Evolutionary conservation across 2,113 vertebrate species (phyloP).

Genomic region (Python bivittatus): DNA sequence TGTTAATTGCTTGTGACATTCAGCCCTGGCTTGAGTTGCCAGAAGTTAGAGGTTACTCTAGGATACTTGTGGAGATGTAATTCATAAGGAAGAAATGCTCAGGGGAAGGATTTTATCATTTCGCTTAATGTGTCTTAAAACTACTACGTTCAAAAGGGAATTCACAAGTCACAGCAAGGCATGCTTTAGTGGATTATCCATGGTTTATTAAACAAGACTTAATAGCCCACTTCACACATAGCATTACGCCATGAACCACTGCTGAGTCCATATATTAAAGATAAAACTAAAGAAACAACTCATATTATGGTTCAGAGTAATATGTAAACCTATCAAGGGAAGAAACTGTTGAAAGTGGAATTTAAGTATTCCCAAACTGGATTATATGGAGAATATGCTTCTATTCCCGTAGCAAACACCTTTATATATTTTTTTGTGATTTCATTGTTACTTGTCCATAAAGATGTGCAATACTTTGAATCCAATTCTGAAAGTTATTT

Average conservation of each 20-base stretch:
- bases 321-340: neutral
- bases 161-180: neutral
- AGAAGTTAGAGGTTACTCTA: neutral
- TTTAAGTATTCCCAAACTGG: neutral
- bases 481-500: neutral
- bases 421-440: neutral
- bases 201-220: neutral
- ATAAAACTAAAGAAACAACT: neutral
- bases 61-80: neutral
- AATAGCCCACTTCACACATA: neutral
- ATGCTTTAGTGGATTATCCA: neutral
- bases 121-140: neutral
- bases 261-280: neutral
- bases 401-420: neutral
- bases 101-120: neutral
- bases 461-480: neutral
- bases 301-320: neutral
- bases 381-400: neutral
- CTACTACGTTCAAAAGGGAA: neutral
- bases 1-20: neutral
- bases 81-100: neutral
- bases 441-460: neutral
- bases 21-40: no score
- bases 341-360: neutral
- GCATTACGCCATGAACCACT: neutral